Conservation (phyloP, 2,888 invertebrate species). For the Scaeva pyrastri region DNA sequence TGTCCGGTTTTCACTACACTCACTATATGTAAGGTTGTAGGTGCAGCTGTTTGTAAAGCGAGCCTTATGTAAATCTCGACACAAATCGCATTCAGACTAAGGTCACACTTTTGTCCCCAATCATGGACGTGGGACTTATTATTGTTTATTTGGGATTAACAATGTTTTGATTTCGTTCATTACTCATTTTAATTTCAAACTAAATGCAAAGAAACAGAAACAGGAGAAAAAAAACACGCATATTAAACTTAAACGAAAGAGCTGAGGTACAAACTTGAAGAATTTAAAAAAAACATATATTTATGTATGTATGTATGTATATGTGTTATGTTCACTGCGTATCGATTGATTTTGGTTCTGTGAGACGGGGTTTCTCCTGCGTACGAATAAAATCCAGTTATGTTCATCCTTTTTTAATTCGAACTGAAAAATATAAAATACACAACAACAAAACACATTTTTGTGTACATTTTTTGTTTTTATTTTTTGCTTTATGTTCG, state of each 20-base stretch:
- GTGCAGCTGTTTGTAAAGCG: constrained; percentile 63
- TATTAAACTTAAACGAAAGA: constrained; percentile 63
- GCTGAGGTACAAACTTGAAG: constrained; percentile 62
- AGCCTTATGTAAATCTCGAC: constrained; percentile 59
- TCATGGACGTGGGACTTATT: constrained; percentile 28
- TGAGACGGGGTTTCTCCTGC: constrained; percentile 17
- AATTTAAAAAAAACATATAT: constrained; percentile 1
- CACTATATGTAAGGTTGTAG: constrained; percentile 16
- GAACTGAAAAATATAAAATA: constrained; percentile 10
- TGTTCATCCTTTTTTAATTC: constrained; percentile 54
- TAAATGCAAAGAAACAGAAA: neutral
- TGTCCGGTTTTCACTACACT: constrained; percentile 37
- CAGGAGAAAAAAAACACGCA: neutral
- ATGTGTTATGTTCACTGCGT: neutral
- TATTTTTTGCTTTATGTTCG: constrained; percentile 55
- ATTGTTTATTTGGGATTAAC: constrained; percentile 56
- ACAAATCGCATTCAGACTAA: constrained; percentile 47
- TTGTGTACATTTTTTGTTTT: constrained; percentile 14
- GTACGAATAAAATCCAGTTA: constrained; percentile 53
- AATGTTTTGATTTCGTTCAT: constrained; percentile 35
- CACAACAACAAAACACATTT: constrained; percentile 7
- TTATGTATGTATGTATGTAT: too few relatives aligned
- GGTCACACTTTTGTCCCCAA: constrained; percentile 62
- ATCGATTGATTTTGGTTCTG: constrained; percentile 33
- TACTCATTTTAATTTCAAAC: constrained; percentile 37